Evolutionary conservation across 1,140 invertebrate genomes (phyloP), one percentile per base, ranked within the genome.

Genomic region (Arion vulgaris): DNA sequence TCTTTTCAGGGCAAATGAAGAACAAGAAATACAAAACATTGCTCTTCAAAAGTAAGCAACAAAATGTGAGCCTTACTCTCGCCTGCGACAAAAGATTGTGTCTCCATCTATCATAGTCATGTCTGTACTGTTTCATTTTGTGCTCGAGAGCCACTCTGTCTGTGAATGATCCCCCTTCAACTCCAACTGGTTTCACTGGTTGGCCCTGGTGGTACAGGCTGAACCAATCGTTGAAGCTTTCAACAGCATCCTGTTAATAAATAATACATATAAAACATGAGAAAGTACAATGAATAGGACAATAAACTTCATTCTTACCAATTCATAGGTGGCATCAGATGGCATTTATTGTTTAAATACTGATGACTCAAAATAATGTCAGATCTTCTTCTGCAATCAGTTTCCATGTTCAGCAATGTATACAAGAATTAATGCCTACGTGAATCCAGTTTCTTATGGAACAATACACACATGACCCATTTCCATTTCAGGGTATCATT

Each of bases 81-180:
- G 95, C 95, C 72, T 95, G 95, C 85, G 94, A 92, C 34, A 93
- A 89, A 78, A 96, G 93, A 17, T 94, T 93, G 53, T 93, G 91
- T 80, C 95, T 95, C 97, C 97, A 98, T 57, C 95, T 93, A 28
- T 95, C 94, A 75, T 95, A 90, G 86, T 97, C 96, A 17, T 94
- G 93, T 85, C 96, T 94, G 87, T 96, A 96, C 86, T 96, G 95
- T 81, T 96, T 95, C 83, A 95, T 93, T 88, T 94, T 94, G 87
- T 98, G 96, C 90, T 98, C 96, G 89, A 95, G 94, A 11, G 96
- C 96, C 74, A 98, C 95, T 91, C 96, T 96, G 90, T 98, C 96
- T 0, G 96, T 95, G 87, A 98, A 98, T 45, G 95, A 94, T 9
- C 94, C 94, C 28, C 66, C 80, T 13, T 81, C 84, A 53, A 85